phyloP scores from a whole-genome alignment of 2,113 vertebrate genomes.

The Charina bottae region DNA sequence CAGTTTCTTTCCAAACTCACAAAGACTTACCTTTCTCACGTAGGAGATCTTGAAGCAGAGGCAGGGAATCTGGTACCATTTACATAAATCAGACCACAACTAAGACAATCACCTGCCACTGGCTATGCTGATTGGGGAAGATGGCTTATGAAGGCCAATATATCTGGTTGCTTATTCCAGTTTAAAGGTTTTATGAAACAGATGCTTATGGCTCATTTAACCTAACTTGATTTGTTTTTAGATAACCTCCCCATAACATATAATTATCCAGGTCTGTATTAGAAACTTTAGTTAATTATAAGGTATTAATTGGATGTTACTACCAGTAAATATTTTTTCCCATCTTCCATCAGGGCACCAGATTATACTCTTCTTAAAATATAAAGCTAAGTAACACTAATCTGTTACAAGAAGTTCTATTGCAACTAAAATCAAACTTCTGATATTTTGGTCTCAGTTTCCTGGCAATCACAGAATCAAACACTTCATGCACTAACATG shows the following conservation, averaged over 20 bases:
- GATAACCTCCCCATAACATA: background rate
- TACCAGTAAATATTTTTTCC: background rate
- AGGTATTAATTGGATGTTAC: background rate
- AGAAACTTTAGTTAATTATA: background rate
- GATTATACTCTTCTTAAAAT: background rate
- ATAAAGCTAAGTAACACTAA: background rate
- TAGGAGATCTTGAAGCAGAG: background rate
- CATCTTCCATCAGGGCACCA: background rate
- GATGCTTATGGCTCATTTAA: background rate
- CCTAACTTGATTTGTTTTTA: background rate
- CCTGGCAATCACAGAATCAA: background rate
- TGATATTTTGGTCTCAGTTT: background rate
- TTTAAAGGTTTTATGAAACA: background rate
- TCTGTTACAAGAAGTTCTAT: background rate
- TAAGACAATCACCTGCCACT: background rate
- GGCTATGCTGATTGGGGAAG: background rate
- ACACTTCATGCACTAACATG: background rate
- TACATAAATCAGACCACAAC: background rate
- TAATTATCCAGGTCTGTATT: background rate
- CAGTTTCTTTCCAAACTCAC: background rate
- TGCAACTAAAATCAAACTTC: background rate
- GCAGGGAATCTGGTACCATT: background rate
- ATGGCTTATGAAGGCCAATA: background rate
- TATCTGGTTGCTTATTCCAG: background rate
- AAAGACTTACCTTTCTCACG: background rate